Evolutionary conservation across 2,113 vertebrate genomes (phyloP).

Genomic region (Calonectris borealis): DNA sequence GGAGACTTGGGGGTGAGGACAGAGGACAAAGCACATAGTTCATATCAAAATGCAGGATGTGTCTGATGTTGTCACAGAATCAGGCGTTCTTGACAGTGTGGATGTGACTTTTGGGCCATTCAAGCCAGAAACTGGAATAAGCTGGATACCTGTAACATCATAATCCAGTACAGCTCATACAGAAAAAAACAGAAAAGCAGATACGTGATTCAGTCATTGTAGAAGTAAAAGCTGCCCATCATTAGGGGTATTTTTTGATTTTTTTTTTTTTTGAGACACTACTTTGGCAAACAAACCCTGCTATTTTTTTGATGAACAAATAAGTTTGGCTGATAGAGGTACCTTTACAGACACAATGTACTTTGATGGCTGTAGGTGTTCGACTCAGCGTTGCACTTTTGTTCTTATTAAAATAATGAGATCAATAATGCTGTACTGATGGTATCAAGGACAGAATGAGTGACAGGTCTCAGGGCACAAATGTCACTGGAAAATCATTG

Average conservation of each 20-base stretch:
- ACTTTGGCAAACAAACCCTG: neutral
- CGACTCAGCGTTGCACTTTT: neutral
- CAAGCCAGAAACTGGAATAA: neutral
- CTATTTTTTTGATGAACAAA: neutral
- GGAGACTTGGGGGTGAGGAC: neutral
- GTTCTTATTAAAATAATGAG: neutral
- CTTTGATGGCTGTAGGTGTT: neutral
- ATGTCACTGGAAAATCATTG: neutral
- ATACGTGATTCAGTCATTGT: neutral
- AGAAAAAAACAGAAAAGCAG: neutral
- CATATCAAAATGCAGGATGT: neutral
- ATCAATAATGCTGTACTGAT: neutral
- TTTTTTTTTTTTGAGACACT: neutral
- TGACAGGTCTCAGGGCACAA: neutral
- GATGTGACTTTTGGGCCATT: neutral
- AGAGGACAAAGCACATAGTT: neutral
- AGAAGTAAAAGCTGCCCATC: neutral
- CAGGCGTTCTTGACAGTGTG: neutral
- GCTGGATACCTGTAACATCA: too few species aligned
- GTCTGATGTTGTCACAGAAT: neutral
- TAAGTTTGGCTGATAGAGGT: neutral
- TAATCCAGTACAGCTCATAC: neutral
- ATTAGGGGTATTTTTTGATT: too few species aligned
- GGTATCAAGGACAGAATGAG: neutral
- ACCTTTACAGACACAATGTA: neutral